A percentile compares a stretch with the other conserved stretches of the same genome.
phyloP scores from a whole-genome alignment of 2,797 vertebrate genomes.

The Eospalax fontanierii region DNA sequence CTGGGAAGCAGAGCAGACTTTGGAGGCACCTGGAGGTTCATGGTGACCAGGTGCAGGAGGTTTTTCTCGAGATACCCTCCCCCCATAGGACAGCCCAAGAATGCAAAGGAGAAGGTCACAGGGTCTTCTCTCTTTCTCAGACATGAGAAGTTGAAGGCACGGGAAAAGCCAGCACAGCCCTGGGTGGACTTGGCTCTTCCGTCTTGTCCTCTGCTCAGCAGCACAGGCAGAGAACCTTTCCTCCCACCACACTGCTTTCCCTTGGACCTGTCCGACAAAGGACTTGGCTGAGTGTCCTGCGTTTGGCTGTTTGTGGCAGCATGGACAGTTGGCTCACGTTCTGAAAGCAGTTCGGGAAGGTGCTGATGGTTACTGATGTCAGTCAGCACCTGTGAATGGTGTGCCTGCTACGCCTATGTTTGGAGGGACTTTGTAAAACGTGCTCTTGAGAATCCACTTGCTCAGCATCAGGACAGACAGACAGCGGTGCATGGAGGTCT shows the following conservation, averaged over 20 bases:
- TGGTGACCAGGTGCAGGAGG: constrained; percentile 46
- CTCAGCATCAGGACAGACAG: too few relatives aligned
- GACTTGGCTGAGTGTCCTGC: fast-evolving
- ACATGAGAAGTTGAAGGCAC: fast-evolving
- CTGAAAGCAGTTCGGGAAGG: too few relatives aligned
- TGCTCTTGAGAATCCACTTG: neutral
- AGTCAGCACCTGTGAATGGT: too few relatives aligned
- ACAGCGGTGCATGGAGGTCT: too few relatives aligned
- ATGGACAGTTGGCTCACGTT: neutral
- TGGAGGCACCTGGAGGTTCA: constrained; percentile 73
- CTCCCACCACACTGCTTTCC: too few relatives aligned
- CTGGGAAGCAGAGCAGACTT: constrained; percentile 81
- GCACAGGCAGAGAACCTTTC: neutral
- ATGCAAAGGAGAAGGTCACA: constrained; percentile 72
- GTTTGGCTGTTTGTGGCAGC: neutral
- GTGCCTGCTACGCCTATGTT: neutral
- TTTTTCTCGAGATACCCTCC: constrained; percentile 69
- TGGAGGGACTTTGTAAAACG: neutral
- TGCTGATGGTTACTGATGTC: fast-evolving
- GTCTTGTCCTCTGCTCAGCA: neutral
- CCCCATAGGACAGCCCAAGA: constrained; percentile 8
- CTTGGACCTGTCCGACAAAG: fast-evolving
- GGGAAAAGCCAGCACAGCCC: fast-evolving
- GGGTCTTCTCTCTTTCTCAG: constrained; percentile 44
- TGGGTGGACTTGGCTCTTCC: neutral